Evolutionary conservation across 37 sponge, comb jelly and placozoan species (phyloP), one percentile per base, ranked within the genome.

Genomic region (Bolinopsis microptera): DNA sequence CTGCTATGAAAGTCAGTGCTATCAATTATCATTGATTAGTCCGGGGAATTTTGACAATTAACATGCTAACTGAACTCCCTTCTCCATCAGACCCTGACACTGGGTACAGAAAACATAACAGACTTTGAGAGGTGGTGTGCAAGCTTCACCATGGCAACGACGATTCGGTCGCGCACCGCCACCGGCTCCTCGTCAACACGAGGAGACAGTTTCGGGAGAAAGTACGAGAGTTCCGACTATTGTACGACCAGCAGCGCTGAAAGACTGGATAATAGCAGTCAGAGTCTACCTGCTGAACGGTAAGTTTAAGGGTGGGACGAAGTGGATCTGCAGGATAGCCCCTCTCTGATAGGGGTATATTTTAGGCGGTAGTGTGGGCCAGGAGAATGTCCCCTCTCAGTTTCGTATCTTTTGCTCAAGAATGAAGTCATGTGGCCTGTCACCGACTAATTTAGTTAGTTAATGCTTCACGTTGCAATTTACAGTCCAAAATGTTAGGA

Each of bases 221-320:
- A 86, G 90, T n/a, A 86, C 13, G 41, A 38, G 9, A 41, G 41
- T 40, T 39, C 90, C 2, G 90, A 86, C 61, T 39, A 86, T 34
- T n/a, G 31, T 21, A n/a, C 31, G 75, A 72, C 31, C 21, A 33
- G 23, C 30, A 86, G 90, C 48, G 90, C 61, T 9, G 90, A 86
- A 28, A 86, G 90, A 86, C 90, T 86, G 35, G 90, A 86, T 27
- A 34, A 86, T 34, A 86, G 90, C 61, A 86, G 39, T 30, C 90
- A 86, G 90, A 86, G 90, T 27, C 90, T 86, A 5, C 90, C 90
- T 40, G 90, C 90, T 38, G 90, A 86, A 30, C 34, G 90, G 90
- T 86, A 5, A 82, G 31, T 72, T 72, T 30, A 23, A 30, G 75
- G n/a, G n/a, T n/a, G n/a, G n/a, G n/a, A 23, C 18, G 31, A n/a